Conservation (phyloP, 2,888 invertebrate species). For the Gastracanthus pulcherrimus region DNA sequence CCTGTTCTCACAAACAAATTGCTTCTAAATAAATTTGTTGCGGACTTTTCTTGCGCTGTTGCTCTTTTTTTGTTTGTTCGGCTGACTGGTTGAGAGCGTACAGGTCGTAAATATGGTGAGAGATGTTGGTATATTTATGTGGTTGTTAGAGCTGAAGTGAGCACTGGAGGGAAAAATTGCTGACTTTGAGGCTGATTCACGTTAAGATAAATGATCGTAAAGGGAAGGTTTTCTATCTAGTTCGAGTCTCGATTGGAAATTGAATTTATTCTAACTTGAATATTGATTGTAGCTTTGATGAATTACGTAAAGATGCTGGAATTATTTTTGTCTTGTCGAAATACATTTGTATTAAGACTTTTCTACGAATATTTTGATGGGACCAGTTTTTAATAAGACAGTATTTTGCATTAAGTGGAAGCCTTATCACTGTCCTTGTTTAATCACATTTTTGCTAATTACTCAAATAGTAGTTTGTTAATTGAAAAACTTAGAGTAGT, state of each 20-base stretch:
- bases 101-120: constrained; percentile 37
- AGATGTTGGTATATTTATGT: constrained; percentile 24
- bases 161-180: not conserved
- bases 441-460: no score
- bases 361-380: no score
- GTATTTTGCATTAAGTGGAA: no score
- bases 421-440: no score
- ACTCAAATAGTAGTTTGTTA: no score
- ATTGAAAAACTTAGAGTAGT: no score
- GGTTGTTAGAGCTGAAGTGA: not conserved
- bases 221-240: not conserved
- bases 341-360: no score
- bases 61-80: constrained; percentile 14
- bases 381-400: no score
- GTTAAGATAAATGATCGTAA: not conserved
- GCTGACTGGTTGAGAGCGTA: constrained; percentile 3
- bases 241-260: not conserved
- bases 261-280: not conserved
- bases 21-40: constrained; percentile 45
- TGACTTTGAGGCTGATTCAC: constrained; percentile 7
- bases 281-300: not conserved
- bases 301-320: no score
- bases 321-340: no score
- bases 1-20: constrained; percentile 64
- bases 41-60: constrained; percentile 29